These are phyloP conservation scores for Uromys caudimaculatus DNA, from an alignment of 2,797 vertebrate genomes.

Conservation along the genomic window DNA sequence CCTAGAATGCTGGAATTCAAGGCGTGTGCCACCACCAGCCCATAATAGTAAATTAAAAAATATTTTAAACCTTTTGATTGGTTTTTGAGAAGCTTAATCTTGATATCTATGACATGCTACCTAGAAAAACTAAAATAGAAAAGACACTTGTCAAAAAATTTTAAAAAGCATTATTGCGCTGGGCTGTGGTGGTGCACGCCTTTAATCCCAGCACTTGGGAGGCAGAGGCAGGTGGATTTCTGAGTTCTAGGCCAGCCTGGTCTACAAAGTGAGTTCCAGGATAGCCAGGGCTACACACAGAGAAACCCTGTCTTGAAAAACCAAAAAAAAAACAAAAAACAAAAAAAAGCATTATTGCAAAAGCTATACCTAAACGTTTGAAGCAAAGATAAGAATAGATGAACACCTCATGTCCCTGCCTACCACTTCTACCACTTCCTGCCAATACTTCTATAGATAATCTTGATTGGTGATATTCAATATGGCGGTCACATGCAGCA, in stretches of 20 bases:
- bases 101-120: neutral
- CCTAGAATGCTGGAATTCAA: neutral
- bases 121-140: conserved; percentile 54
- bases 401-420: neutral
- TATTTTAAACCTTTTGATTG: neutral
- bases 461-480: neutral
- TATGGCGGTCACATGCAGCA: neutral
- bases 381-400: neutral
- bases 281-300: too few relatives aligned
- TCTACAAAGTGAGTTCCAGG: too few relatives aligned
- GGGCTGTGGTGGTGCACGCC: too few relatives aligned
- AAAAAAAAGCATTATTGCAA: neutral
- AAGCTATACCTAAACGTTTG: neutral
- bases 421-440: neutral
- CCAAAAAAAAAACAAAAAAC: neutral
- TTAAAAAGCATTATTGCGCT: neutral
- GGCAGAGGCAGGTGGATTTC: too few relatives aligned
- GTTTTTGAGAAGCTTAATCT: neutral
- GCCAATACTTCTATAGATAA: neutral
- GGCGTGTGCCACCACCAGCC: neutral
- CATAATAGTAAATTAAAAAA: neutral
- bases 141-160: neutral
- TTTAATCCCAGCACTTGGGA: too few relatives aligned
- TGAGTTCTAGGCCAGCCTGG: too few relatives aligned
- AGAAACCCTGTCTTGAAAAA: too few relatives aligned